Percentiles rank a stretch among this genome's conserved stretches.
phyloP scores from a whole-genome alignment of 1,140 invertebrate genomes.

The Hycleus phaleratus region DNA sequence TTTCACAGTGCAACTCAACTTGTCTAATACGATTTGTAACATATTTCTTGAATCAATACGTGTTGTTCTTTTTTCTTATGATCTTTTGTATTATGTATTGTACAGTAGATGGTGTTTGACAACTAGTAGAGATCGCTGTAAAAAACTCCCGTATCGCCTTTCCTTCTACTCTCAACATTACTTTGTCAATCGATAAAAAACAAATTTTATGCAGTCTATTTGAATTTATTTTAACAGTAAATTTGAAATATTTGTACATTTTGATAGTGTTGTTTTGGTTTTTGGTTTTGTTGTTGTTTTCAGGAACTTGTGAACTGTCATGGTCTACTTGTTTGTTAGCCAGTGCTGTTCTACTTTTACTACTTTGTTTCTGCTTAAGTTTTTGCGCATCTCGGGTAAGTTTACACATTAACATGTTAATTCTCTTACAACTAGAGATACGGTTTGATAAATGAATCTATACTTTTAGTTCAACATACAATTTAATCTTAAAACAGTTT shows the following conservation, averaged over 20 bases:
- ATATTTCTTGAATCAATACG: no score
- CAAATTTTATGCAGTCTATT: no score
- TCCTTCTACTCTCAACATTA: no score
- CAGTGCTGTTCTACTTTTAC: constrained; percentile 46
- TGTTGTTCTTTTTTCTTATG: no score
- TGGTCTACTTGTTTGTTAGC: constrained; percentile 56
- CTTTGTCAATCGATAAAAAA: no score
- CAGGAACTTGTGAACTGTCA: constrained; percentile 54
- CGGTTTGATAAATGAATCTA: neutral
- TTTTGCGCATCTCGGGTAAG: constrained; percentile 48
- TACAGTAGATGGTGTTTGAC: no score
- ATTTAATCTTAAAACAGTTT: neutral
- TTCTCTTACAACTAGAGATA: neutral
- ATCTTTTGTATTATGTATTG: no score
- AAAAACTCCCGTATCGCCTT: no score
- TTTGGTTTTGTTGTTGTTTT: constrained; percentile 27
- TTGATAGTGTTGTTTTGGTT: neutral
- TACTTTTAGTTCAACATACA: neutral
- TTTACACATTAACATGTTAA: neutral
- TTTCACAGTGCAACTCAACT: no score
- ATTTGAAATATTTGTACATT: neutral
- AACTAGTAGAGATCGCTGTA: no score
- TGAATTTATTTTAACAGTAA: neutral
- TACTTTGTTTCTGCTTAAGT: constrained; percentile 52
- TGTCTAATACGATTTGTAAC: no score